phyloP scores from a whole-genome alignment of 2,888 invertebrate species.

The Pseudococcus viburni region DNA sequence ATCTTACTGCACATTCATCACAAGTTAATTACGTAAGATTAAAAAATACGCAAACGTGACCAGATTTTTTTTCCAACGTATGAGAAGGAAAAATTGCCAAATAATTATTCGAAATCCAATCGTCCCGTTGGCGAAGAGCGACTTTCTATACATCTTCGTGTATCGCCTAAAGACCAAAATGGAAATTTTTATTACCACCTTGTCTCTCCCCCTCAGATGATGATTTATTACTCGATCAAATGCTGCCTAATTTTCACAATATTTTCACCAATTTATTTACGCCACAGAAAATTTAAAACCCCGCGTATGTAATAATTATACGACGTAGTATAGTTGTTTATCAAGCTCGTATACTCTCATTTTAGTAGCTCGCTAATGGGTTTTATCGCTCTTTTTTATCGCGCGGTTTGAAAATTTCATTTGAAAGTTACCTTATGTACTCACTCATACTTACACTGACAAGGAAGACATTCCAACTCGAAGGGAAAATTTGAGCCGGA shows the following conservation, averaged over 20 bases:
- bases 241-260: background rate
- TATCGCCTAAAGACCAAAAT: background rate
- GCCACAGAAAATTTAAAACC: background rate
- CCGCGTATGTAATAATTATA: background rate
- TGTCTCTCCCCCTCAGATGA: background rate
- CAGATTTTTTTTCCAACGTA: background rate
- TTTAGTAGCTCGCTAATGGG: background rate
- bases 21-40: background rate
- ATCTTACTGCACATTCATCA: background rate
- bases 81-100: background rate
- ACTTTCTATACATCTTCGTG: background rate
- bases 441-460: background rate
- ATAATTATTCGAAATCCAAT: background rate
- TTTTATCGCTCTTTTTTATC: background rate
- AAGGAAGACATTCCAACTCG: background rate
- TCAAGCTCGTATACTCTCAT: conserved; percentile 14
- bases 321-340: background rate
- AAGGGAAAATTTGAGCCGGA: too few species aligned
- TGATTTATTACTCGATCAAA: background rate
- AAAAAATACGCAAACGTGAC: background rate
- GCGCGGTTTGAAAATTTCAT: background rate
- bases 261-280: conserved; percentile 28
- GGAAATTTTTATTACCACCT: background rate
- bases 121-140: background rate
- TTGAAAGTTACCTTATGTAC: background rate